Base-by-base conservation (phyloP, 1,140 invertebrate species). In the Zaprionus africanus region DNA sequence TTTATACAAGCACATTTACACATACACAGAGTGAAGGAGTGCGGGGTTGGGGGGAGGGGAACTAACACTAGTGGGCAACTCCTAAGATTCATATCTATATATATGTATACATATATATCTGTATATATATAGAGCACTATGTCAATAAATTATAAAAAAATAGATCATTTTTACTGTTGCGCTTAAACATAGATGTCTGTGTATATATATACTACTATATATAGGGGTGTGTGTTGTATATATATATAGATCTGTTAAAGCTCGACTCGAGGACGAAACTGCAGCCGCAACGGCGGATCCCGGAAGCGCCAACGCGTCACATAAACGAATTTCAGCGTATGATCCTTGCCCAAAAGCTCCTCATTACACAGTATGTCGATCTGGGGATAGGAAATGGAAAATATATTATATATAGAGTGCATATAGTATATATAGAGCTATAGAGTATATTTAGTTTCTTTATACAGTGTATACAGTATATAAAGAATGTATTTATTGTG, bases 341-440 rank as follows among this genome's bases (percentile, higher is more conserved):
- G 99, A 93, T 99, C 99, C 93, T 99, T 99, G 46, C 99, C 99
- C 92, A 99, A 93, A 72, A 99, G 94, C 94, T 99, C 98, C 93
- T 99, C 97, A 94, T 99, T 99, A 94, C 99, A 99, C 91, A 99
- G 94, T 91, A 99, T 98, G 94, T 99, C 99, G 93, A 99, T 97
- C 97, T 98, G 93, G 69, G 79, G n/a, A 68, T 17, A 22, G 34
- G 60, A 22, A n/a, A 6, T 26, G 28, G 34, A 43, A 43, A 65
- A 43, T 57, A 71, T 43, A 13, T 31, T 11, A 31, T 31, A 31
- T 26, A 49, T 13, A 22, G 22, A n/a, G 41, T 31, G 24, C 5
- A 36, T 54, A 7, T 26, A 31, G 11, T 36, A 36, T 36, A 36
- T 36, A 36, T 11, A 36, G 9, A 24, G 2, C 5, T 24, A 53